Evolutionary conservation across 2,113 vertebrate genomes (phyloP), one percentile per base, ranked within the genome.

Genomic region (Ochotona princeps): DNA sequence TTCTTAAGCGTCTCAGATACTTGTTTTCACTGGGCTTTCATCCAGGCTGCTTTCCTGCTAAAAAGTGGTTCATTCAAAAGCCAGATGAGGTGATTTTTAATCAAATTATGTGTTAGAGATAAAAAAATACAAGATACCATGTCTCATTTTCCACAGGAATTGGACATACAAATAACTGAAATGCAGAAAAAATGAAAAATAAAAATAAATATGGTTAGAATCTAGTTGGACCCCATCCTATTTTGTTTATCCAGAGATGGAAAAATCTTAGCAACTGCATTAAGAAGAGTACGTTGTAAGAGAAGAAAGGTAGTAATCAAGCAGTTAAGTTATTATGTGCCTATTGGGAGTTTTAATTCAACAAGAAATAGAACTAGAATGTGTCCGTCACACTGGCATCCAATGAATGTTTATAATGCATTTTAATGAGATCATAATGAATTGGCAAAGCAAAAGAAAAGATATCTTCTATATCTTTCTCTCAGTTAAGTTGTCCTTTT

Each of bases 91-190:
- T 75, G 23, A 28, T 8, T 86, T 90, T 92, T 84, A 72, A 83
- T 93, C 61, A 90, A 83, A 93, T 67, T 70, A 66, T 21, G 87
- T 79, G 47, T 74, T 87, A 57, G 63, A 21, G 28, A n/a, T 82
- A 51, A 69, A 95, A 87, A 93, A 44, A n/a, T n/a, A 15, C 14
- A 61, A 2, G 75, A 1, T 13, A 4, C 25, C 51, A 63, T 63
- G 15, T 35, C 20, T 65, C 21, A 11, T 73, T 74, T 69, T 79
- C 13, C 20, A 7, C 57, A 38, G 25, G 26, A 61, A 92, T 79
- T 51, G 67, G 32, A 72, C 21, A 32, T 78, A 44, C 28, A 35
- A 73, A 70, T 92, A 51, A 84, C 44, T 81, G 38, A 80, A 73
- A 65, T 23, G 15, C 13, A 74, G 28, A 54, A 47, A 75, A 82